These are phyloP conservation scores for Phortica variegata DNA, from an alignment of 1,140 invertebrate genomes.

Conservation along the genomic window DNA sequence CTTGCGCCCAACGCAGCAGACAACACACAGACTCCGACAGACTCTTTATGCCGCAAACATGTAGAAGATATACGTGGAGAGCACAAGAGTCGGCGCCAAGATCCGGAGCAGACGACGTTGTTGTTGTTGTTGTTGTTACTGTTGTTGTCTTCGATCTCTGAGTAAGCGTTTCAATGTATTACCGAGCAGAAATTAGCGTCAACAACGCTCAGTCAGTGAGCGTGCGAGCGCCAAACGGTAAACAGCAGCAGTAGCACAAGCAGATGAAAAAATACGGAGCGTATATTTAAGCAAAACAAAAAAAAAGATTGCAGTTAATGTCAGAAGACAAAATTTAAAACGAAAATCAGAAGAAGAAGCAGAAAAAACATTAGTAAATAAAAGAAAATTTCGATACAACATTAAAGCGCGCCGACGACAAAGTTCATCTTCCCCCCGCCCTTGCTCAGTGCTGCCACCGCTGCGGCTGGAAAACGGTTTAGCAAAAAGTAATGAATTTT, in stretches of 20 bases:
- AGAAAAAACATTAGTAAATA: slow-evolving; percentile 12
- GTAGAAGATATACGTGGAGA: no score
- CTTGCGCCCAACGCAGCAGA: no score
- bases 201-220: slow-evolving; percentile 38
- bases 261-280: slow-evolving; percentile 10
- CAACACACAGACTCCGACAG: no score
- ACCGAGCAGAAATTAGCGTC: no score
- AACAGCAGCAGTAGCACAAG: slow-evolving; percentile 35
- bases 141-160: no score
- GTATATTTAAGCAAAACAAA: slow-evolving; percentile 6
- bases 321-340: not conserved
- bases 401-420: not conserved
- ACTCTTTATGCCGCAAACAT: no score
- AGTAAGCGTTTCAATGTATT: no score
- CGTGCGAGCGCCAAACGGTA: slow-evolving; percentile 46
- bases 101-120: no score
- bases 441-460: no score
- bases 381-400: slow-evolving; percentile 29
- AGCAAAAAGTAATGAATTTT: not conserved
- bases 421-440: no score
- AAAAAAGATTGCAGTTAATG: not conserved
- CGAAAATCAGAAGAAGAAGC: not conserved
- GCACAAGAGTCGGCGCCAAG: no score
- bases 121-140: no score
- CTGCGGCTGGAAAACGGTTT: slow-evolving; percentile 11